Evolutionary conservation across 2,797 vertebrate genomes (phyloP).

Genomic region (Rallus crepitans): DNA sequence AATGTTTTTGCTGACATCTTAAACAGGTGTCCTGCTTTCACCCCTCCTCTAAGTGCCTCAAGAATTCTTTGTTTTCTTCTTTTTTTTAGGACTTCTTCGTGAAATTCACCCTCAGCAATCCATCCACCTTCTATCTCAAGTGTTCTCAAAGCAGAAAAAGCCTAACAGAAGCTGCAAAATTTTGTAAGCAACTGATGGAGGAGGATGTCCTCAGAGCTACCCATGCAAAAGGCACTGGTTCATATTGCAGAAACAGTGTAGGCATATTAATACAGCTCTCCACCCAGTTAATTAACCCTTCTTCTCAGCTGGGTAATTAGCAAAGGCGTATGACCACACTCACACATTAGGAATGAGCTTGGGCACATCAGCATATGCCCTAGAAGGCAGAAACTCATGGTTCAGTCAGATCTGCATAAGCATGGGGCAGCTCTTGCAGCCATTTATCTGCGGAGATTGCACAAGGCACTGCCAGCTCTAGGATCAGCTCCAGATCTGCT

Average conservation of each 20-base stretch:
- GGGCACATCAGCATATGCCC: neutral
- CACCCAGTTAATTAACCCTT: slow-evolving; percentile 29
- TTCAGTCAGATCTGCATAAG: neutral
- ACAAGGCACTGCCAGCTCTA: neutral
- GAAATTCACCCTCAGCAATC: neutral
- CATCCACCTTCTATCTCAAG: neutral
- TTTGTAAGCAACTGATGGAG: neutral
- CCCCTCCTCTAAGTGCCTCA: neutral
- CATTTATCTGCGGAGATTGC: neutral
- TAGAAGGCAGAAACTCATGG: slow-evolving; percentile 53
- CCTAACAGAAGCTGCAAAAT: neutral
- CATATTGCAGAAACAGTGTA: neutral
- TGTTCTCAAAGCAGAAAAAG: neutral
- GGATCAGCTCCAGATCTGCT: neutral
- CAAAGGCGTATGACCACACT: slow-evolving; percentile 30
- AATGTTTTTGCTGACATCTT: neutral
- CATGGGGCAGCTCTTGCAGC: neutral
- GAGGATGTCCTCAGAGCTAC: neutral
- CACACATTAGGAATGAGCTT: slow-evolving; percentile 41
- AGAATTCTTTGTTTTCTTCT: neutral
- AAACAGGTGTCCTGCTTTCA: neutral
- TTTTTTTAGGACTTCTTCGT: neutral
- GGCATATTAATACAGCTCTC: neutral
- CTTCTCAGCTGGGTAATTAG: slow-evolving; percentile 24
- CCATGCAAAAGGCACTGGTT: neutral